Base-by-base conservation (phyloP, 2,888 invertebrate species). In the Neoitamus cyanurus region DNA sequence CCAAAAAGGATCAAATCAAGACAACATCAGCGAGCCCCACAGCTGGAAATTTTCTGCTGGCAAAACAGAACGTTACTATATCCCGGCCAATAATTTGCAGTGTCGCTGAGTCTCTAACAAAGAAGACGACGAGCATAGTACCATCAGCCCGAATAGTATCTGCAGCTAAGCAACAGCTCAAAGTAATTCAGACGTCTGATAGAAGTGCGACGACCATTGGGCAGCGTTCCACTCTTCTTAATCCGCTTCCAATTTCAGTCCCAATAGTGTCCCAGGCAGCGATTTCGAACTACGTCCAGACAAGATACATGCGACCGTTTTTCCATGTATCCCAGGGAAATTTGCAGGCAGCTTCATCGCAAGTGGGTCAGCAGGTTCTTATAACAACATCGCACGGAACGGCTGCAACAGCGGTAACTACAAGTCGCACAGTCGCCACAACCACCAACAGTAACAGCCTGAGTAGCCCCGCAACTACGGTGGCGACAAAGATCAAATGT, bases 201-300 rank as follows among this genome's bases (percentile, higher is more conserved):
- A 87, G 88, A 11, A 69, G 86, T 15, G 87, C 88, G n/a, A 88
- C 69, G 70, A 13, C 48, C 0, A 11, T 78, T n/a, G 42, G 25
- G 1, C 72, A 72, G 7, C 42, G 72, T 0, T 30, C 30, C 2
- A 30, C 46, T 4, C 25, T 42, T 2, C 30, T 37, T 1, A 70
- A 30, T 3, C 83, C 83, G 11, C 3, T 46, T 9, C 73, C 37
- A 3, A 72, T 83, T 42, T 72, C 83, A 3, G 42, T 72, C 0
- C 83, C 83, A 1, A 83, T 83, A 20, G 72, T 83, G 0, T 30
- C 13, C 4, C 83, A 83, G 13, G 7, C 70, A 9, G 30, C 30
- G 11, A 37, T 48, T 30, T 78, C 69, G 1, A 83, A 36, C 25
- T 37, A 37, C 30, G 46, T 72, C 5, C 83, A 83, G 15, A 48